Evolutionary conservation across 2,888 invertebrate species (phyloP).

Genomic region (Eurytoma adleriae): DNA sequence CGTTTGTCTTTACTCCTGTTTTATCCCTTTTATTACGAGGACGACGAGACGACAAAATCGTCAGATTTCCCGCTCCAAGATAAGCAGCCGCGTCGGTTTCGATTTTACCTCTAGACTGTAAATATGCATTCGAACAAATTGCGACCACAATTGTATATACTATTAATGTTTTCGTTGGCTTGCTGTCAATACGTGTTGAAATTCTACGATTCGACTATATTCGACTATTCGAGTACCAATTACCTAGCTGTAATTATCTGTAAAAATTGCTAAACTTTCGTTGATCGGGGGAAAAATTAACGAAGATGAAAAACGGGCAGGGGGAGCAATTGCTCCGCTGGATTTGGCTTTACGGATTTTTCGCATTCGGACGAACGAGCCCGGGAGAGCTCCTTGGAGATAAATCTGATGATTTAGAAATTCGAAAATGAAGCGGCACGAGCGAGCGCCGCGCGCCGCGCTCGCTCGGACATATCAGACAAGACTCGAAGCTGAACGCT

Average conservation of each 20-base stretch:
- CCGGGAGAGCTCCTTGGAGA: background rate
- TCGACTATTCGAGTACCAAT: conserved; percentile 10
- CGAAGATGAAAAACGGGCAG: too few species aligned
- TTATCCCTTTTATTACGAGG: too few species aligned
- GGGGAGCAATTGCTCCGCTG: too few species aligned
- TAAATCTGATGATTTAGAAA: conserved; percentile 38
- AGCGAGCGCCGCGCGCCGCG: conserved; percentile 10
- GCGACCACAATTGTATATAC: conserved; percentile 19
- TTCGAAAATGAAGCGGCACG: conserved; percentile 4
- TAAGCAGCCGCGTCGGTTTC: background rate
- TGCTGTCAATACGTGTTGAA: conserved; percentile 24
- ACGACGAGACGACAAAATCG: conserved; percentile 1
- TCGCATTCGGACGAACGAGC: background rate
- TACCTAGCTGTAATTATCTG: background rate
- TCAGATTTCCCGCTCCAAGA: conserved; percentile 35
- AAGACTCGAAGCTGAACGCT: conserved; percentile 44
- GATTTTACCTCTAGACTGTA: conserved; percentile 10
- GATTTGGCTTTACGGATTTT: too few species aligned
- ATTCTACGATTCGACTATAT: conserved; percentile 2
- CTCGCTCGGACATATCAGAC: conserved; percentile 38
- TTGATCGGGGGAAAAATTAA: too few species aligned
- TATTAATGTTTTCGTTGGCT: conserved; percentile 27
- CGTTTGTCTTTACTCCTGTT: background rate
- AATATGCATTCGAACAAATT: conserved; percentile 18
- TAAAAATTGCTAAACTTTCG: background rate